These are phyloP conservation scores for Nomada goodeniana DNA, from an alignment of 2,888 invertebrate species.

Conservation along the genomic window DNA sequence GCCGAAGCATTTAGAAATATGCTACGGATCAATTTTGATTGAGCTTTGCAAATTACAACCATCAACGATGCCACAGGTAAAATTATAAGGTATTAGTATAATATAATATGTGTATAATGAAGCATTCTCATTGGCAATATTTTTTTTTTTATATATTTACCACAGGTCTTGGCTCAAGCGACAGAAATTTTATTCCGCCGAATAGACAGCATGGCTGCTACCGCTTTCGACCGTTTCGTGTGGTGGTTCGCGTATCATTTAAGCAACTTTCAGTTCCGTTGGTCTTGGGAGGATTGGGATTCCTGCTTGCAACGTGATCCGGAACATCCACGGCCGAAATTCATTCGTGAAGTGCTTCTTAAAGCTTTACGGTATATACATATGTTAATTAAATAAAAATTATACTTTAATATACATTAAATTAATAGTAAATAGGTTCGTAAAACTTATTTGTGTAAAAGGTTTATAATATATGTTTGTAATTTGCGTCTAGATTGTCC, in stretches of 20 bases:
- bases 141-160: slow-evolving; percentile 30
- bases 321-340: slow-evolving; percentile 97
- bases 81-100: not conserved
- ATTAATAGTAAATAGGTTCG: not conserved
- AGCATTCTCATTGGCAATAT: not conserved
- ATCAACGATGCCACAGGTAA: slow-evolving; percentile 96
- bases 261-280: slow-evolving; percentile 99
- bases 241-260: slow-evolving; percentile 99
- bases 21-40: slow-evolving; percentile 97
- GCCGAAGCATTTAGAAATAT: slow-evolving; percentile 95
- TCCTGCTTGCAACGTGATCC: slow-evolving; percentile 92
- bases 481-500: slow-evolving; percentile 88
- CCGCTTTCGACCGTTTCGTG: slow-evolving; percentile 98
- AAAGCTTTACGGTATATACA: slow-evolving; percentile 92
- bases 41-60: slow-evolving; percentile 99
- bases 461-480: not conserved
- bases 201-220: slow-evolving; percentile 98
- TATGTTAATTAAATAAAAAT: not conserved
- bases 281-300: slow-evolving; percentile 99
- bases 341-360: slow-evolving; percentile 95
- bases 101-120: not conserved
- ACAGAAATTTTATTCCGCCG: slow-evolving; percentile 98
- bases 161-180: slow-evolving; percentile 95
- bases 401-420: not conserved
- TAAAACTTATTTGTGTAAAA: not conserved